Base-by-base conservation (phyloP, 2,888 invertebrate species). In the Tetrapedia diversipes region DNA sequence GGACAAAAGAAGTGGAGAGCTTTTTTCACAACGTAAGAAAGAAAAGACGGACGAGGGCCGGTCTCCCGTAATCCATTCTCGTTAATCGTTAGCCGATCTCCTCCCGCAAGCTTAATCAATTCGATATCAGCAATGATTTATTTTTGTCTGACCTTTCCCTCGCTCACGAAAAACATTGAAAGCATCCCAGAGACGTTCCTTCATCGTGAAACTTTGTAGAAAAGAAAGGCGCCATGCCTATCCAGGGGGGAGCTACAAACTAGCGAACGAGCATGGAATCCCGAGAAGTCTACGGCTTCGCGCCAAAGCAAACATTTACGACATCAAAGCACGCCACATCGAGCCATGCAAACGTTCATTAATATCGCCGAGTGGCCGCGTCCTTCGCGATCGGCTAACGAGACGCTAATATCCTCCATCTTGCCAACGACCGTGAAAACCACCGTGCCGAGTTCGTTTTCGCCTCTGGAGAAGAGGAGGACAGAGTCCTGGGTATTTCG, bases 251-350 rank as follows among this genome's bases (percentile, higher is more conserved):
- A 34, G 54, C 34, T 14, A 37, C 16, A 24, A 24, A 45, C 27
- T 19, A 7, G 14, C 43, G 34, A 29, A 45, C 19, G 29, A 29
- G 19, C 4, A 22, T 6, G 43, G 27, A 32, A 41, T 47, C 1
- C 10, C 27, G 51, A 4, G 47, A 22, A 49, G 22, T 24, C 63
- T 37, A 37, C 14, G 68, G 68, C 57, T 39, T 3, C 32, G 32
- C 29, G 80, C 79, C 79, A 79, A 76, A 22, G 49, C 65, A 74
- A 77, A 80, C 67, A 67, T 80, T 81, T 65, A 51, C 53, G 49
- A 73, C 57, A 77, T 81, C 70, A 73, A 80, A 77, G 77, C 67
- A n/a, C n/a, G 70, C 56, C 64, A 67, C 49, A 53, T 22, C 57
- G 27, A 63, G 54, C 74, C 41, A 45, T 43, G 47, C 65, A 69